A percentile compares a stretch with the other conserved stretches of the same genome.
Evolutionary conservation across 1,140 invertebrate species (phyloP).

Genomic region (Conus ventricosus): DNA sequence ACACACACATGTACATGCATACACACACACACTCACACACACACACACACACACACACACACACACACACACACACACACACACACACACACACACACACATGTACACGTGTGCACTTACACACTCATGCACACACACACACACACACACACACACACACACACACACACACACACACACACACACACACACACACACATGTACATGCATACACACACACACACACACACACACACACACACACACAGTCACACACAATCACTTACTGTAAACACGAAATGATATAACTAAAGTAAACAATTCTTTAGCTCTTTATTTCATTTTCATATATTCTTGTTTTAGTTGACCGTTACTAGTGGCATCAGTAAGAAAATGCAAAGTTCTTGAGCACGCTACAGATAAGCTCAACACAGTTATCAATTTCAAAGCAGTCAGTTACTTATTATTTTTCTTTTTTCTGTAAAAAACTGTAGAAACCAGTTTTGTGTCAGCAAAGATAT

Average conservation of each 20-base stretch:
- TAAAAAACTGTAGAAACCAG: no score
- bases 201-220: neutral
- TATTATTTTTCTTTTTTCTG: neutral
- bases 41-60: no score
- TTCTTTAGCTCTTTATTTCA: neutral
- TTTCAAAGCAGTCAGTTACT: neutral
- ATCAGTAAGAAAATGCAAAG: neutral
- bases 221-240: constrained; percentile 1
- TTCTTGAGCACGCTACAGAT: neutral
- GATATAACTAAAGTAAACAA: neutral
- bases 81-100: no score
- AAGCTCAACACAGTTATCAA: neutral
- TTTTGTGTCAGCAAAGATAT: neutral
- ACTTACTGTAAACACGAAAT: neutral
- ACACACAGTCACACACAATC: neutral
- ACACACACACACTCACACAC: neutral
- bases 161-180: neutral
- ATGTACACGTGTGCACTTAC: no score
- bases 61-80: no score
- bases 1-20: neutral
- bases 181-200: neutral
- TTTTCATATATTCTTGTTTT: neutral
- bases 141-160: neutral
- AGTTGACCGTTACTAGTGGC: neutral
- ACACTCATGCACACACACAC: no score